Base-by-base conservation (phyloP, 2,888 invertebrate species). In the Sphaerophoria rueppellii region DNA sequence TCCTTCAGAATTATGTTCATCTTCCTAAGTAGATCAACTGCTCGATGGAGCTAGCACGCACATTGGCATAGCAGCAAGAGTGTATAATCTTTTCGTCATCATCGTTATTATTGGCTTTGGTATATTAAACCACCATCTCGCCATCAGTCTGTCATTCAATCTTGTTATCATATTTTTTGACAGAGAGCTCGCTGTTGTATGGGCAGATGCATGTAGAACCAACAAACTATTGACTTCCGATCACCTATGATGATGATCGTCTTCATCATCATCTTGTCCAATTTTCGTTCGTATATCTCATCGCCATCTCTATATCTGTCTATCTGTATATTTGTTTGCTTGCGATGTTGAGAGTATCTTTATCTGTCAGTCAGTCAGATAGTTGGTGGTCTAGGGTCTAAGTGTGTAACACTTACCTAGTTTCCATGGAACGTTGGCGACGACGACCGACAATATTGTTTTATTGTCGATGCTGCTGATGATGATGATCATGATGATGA, bases 381-480 rank as follows among this genome's bases (percentile, higher is more conserved):
- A 46, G 71, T 58, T 67, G 77, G 85, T 81, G 85, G 85, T 85
- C 81, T 81, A 85, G 81, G 81, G 85, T 77, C 81, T 80, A 69
- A 55, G 81, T 73, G 76, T 85, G 85, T 85, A 81, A 85, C 85
- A 85, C 85, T 85, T 85, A 85, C 85, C 85, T 58, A 85, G 85
- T 85, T 85, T 85, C 81, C 81, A 85, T 85, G 81, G 43, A 24
- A 12, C 54, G 55, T 46, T 54, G 61, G 6, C 78, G 43, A 11
- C 78, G 43, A 14, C 52, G 65, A 12, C 16, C 37, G 52, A 58
- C 65, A 16, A 67, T 69, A 63, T 63, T 48, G 61, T 75, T 60
- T 5, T 37, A 6, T 35, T 65, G 67, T 52, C 65, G 57, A 74
- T 50, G 24, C 34, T 24, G 54, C 46, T 48, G 32, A 69, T 32